These are phyloP conservation scores for Drosophila sproati DNA, from an alignment of 1,140 invertebrate species.

Conservation along the genomic window DNA sequence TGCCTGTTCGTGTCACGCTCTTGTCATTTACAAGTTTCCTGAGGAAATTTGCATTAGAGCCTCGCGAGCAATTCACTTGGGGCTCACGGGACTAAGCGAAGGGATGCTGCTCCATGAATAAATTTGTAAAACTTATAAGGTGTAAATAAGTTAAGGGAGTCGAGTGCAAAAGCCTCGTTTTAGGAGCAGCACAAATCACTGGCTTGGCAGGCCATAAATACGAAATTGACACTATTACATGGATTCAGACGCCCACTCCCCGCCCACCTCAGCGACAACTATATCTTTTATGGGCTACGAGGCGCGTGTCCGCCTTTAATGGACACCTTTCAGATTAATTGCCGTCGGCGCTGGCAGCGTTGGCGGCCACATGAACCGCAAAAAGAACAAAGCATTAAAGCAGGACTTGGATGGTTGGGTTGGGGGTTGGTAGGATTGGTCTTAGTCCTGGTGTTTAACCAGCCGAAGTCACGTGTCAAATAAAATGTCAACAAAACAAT, in stretches of 20 bases:
- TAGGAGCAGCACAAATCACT: constrained; percentile 64
- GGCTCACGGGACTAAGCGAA: constrained; percentile 48
- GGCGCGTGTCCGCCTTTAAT: constrained; percentile 76
- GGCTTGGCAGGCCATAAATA: constrained; percentile 66
- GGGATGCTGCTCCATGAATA: constrained; percentile 3
- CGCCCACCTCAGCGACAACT: constrained; percentile 27
- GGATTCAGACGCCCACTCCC: constrained; percentile 40
- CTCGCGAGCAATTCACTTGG: constrained; percentile 32
- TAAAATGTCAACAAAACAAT: constrained; percentile 83
- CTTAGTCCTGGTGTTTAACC: constrained; percentile 69
- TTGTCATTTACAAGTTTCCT: constrained; percentile 55
- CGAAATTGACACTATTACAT: constrained; percentile 78
- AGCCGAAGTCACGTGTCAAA: constrained; percentile 82
- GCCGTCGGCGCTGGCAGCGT: constrained; percentile 54
- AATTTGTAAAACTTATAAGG: constrained; percentile 6
- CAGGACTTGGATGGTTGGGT: constrained; percentile 7
- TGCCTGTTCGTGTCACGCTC: constrained; percentile 35
- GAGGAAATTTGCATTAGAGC: constrained; percentile 69
- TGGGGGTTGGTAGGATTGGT: neutral
- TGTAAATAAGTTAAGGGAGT: constrained; percentile 1
- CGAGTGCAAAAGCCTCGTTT: constrained; percentile 6
- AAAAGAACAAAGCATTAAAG: constrained; percentile 81
- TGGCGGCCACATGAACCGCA: constrained; percentile 78
- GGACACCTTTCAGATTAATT: constrained; percentile 82
- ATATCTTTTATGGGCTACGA: constrained; percentile 51